Conservation (phyloP, 2,113 vertebrate species). For the Cyprinodon brontotheroides region DNA sequence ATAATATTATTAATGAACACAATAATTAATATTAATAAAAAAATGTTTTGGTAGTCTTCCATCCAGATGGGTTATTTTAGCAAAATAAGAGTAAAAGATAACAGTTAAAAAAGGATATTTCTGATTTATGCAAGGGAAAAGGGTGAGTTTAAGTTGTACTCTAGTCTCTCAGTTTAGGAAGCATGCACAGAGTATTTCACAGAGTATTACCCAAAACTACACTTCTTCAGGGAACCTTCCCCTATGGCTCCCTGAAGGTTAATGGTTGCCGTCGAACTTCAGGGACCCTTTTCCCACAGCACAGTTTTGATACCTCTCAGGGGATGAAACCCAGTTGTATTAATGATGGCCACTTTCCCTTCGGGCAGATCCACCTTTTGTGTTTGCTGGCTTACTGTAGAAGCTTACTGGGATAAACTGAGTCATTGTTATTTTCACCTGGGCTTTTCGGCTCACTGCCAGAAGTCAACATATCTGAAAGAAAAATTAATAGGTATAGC, state of each 20-base stretch:
- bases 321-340: not conserved
- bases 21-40: too few relatives aligned
- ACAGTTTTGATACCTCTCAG: not conserved
- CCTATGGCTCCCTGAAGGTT: not conserved
- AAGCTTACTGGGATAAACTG: slow-evolving; percentile 2
- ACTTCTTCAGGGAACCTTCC: not conserved
- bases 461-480: not conserved
- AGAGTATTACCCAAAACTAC: not conserved
- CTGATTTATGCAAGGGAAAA: too few relatives aligned
- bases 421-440: slow-evolving; percentile 11
- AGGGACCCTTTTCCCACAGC: not conserved
- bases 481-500: not conserved
- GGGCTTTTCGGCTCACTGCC: not conserved
- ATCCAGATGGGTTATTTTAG: not conserved
- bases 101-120: too few relatives aligned
- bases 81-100: too few relatives aligned
- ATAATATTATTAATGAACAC: not conserved
- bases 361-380: not conserved
- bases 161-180: not conserved
- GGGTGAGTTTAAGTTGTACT: not conserved
- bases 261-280: not conserved
- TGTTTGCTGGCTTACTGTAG: not conserved
- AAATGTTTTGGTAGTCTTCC: not conserved
- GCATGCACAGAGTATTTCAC: not conserved
- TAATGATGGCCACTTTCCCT: not conserved